A percentile compares a stretch with the other conserved stretches of the same genome.
phyloP scores from a whole-genome alignment of 2,888 invertebrate species.

The Rotaria sp. region DNA sequence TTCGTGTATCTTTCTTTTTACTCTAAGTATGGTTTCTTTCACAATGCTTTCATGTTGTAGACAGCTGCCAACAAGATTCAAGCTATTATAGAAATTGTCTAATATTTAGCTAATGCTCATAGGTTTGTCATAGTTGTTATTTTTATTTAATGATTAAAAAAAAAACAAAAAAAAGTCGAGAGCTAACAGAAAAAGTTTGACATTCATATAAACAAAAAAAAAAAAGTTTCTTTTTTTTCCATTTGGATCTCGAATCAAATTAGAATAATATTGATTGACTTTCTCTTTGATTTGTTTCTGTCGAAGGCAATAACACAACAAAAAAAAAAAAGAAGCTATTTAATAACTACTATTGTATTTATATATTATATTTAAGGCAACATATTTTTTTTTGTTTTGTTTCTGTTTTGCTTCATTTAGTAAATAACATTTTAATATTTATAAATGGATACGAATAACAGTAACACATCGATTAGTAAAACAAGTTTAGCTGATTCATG shows the following conservation, averaged over 20 bases:
- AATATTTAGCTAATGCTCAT: background rate
- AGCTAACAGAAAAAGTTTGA: background rate
- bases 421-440: background rate
- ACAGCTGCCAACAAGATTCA: background rate
- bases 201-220: background rate
- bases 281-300: background rate
- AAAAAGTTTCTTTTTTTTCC: background rate
- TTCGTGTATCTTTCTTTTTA: background rate
- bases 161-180: background rate
- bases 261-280: background rate
- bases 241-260: background rate
- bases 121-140: background rate
- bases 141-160: slow-evolving; percentile 1
- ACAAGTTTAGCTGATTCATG: slow-evolving; percentile 33
- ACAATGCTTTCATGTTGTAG: background rate
- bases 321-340: background rate
- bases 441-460: background rate
- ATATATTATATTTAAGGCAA: background rate
- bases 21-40: background rate
- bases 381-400: background rate
- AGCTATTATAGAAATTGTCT: background rate
- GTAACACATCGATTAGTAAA: background rate
- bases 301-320: background rate
- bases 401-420: background rate
- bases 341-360: background rate